These are phyloP conservation scores for Bicyclus anynana DNA, from an alignment of 1,140 invertebrate genomes.

Conservation along the genomic window DNA sequence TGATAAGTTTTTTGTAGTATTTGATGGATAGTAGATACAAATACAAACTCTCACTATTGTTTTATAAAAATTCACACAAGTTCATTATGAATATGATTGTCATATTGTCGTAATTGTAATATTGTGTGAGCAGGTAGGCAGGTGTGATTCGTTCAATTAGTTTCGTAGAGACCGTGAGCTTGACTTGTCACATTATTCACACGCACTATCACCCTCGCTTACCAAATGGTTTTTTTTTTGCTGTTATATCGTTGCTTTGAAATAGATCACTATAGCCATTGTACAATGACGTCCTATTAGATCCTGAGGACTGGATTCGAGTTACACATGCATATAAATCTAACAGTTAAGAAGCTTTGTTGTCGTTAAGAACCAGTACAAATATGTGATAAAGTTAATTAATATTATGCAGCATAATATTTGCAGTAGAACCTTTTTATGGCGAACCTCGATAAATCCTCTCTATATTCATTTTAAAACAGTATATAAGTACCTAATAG, in stretches of 20 bases:
- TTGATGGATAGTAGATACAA: background rate
- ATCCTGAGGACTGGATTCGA: too few species aligned
- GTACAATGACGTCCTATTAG: too few species aligned
- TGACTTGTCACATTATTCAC: slow-evolving; percentile 61
- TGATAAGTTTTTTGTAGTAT: background rate
- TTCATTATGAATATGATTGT: slow-evolving; percentile 27
- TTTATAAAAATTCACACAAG: slow-evolving; percentile 19
- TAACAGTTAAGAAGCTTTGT: too few species aligned
- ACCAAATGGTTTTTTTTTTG: slow-evolving; percentile 20
- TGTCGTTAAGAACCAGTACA: too few species aligned
- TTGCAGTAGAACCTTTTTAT: too few species aligned
- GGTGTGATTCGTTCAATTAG: slow-evolving; percentile 64
- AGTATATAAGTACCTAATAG: too few species aligned
- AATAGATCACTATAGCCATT: background rate
- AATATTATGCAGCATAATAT: too few species aligned
- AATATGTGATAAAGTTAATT: too few species aligned
- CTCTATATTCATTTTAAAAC: too few species aligned
- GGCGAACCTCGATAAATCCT: too few species aligned
- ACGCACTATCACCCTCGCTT: slow-evolving; percentile 40
- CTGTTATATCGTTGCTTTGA: background rate
- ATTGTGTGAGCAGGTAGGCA: slow-evolving; percentile 47
- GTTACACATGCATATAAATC: too few species aligned
- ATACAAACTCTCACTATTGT: slow-evolving; percentile 10
- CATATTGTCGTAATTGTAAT: slow-evolving; percentile 45
- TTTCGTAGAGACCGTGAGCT: slow-evolving; percentile 39